phyloP scores from a whole-genome alignment of 2,888 invertebrate species.

The Drosophila kanekoi region DNA sequence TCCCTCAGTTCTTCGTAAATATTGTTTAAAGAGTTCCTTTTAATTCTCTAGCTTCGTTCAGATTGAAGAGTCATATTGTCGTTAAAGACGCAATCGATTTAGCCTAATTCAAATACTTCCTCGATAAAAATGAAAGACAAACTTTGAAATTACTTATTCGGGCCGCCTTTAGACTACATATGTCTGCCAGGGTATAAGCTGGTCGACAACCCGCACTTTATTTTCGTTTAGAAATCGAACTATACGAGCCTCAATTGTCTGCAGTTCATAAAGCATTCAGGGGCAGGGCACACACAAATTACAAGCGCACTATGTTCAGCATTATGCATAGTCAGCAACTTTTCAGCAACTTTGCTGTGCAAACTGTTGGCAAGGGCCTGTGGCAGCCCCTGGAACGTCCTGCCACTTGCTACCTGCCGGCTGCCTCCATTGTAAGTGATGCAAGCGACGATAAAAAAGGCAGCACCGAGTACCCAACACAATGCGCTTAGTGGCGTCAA shows the following conservation, averaged over 20 bases:
- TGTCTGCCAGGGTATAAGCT: background rate
- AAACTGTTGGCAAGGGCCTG: constrained; percentile 28
- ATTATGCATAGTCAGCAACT: constrained; percentile 48
- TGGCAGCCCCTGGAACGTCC: background rate
- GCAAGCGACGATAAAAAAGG: constrained; percentile 60
- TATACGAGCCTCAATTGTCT: constrained; percentile 33
- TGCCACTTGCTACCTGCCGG: constrained; percentile 7
- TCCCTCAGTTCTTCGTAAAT: no score
- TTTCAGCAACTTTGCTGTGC: constrained; percentile 49
- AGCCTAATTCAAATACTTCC: no score
- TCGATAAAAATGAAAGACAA: no score
- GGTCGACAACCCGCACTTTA: background rate
- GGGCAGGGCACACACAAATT: constrained; percentile 29
- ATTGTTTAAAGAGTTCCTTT: no score
- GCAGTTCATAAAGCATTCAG: constrained; percentile 45
- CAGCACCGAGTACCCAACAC: constrained; percentile 51
- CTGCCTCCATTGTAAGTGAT: constrained; percentile 43
- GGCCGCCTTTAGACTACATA: background rate
- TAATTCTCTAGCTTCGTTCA: no score
- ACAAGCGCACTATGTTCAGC: constrained; percentile 19
- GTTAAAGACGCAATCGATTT: no score
- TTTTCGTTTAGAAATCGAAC: constrained; percentile 19
- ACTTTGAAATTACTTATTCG: background rate
- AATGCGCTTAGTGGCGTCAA: constrained; percentile 67
- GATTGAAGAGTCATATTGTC: no score